Evolutionary conservation across 2,797 vertebrate genomes (phyloP).

Genomic region (Sebastes taczanowskii): DNA sequence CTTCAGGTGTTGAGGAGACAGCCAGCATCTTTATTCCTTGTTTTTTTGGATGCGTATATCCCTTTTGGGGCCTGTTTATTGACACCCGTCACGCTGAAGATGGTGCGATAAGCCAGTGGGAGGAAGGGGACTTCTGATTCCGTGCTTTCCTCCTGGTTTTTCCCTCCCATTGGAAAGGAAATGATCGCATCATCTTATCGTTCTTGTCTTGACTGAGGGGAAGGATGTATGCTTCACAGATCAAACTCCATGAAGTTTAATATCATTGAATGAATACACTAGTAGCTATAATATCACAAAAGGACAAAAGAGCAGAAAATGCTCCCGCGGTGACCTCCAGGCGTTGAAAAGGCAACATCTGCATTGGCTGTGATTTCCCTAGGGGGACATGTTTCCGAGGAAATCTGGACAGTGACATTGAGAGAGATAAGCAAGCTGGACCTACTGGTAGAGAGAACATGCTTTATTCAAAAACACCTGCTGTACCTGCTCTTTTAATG

Average conservation of each 20-base stretch:
- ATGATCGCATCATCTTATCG: conserved; percentile 1
- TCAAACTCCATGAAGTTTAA: neutral
- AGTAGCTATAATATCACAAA: neutral
- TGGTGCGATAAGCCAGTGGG: neutral
- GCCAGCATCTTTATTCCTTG: neutral
- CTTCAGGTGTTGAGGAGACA: neutral
- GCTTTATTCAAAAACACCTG: conserved; percentile 68
- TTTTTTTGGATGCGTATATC: neutral
- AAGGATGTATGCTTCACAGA: neutral
- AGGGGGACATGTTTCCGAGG: conserved; percentile 14
- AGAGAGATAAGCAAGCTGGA: conserved; percentile 39
- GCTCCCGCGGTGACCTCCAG: conserved; percentile 12
- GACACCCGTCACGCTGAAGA: conserved; percentile 2
- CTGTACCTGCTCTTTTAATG: conserved; percentile 58
- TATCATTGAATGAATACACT: neutral
- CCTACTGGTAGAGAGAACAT: conserved; percentile 35
- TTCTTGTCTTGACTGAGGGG: conserved; percentile 27
- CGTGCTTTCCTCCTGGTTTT: neutral
- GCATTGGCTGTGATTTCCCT: conserved; percentile 54
- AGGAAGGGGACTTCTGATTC: neutral
- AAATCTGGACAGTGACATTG: conserved; percentile 36
- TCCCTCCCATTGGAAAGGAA: neutral
- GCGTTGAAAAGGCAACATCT: conserved; percentile 49
- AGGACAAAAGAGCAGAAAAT: conserved; percentile 15
- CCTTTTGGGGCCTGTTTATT: neutral